A percentile compares a stretch with the other conserved stretches of the same genome.
phyloP scores from a whole-genome alignment of 1,140 invertebrate genomes.

The Leptopilina boulardi region DNA sequence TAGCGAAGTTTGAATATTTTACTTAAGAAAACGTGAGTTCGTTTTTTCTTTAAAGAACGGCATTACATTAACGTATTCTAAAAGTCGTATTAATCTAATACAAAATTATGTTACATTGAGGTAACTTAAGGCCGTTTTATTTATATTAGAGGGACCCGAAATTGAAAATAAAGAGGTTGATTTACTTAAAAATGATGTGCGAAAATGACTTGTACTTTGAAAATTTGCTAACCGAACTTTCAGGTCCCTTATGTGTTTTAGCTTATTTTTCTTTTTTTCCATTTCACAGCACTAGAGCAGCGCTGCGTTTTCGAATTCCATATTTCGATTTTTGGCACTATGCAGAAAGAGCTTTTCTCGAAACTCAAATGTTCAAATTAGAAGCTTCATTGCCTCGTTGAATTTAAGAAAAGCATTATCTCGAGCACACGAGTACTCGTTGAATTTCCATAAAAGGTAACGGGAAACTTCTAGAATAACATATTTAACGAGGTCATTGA shows the following conservation, averaged over 20 bases:
- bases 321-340: background rate
- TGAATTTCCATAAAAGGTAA: background rate
- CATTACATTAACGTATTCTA: background rate
- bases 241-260: background rate
- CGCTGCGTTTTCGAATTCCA: background rate
- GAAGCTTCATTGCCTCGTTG: slow-evolving; percentile 17
- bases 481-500: background rate
- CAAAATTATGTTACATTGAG: slow-evolving; percentile 3
- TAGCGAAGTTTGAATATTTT: background rate
- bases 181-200: background rate
- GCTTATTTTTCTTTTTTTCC: background rate
- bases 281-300: too few species aligned
- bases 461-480: background rate
- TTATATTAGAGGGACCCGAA: slow-evolving; percentile 1
- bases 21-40: background rate
- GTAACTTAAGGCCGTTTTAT: slow-evolving; percentile 27
- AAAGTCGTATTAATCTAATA: slow-evolving; percentile 10
- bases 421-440: background rate
- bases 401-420: background rate
- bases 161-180: background rate
- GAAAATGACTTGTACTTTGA: background rate
- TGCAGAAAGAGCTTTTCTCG: background rate
- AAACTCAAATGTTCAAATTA: background rate
- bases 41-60: background rate
- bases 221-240: background rate